These are phyloP conservation scores for Catostylus mosaicus DNA, from an alignment of 30 jellyfish, hydroid and myxozoan species.

Conservation along the genomic window DNA sequence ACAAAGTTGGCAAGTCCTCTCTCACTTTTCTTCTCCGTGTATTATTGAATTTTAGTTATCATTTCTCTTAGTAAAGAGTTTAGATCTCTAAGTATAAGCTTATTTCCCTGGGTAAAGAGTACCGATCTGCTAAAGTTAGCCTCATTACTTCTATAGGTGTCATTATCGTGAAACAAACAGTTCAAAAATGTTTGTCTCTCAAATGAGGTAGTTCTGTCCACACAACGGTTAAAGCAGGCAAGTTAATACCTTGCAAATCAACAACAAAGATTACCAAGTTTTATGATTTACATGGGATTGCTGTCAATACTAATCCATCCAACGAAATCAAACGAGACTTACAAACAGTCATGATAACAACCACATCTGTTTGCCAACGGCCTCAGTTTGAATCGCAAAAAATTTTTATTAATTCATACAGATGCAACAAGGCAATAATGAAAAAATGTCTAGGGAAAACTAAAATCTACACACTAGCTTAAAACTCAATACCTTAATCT, in stretches of 20 bases:
- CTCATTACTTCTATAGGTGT: too few species aligned
- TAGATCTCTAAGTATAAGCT: too few species aligned
- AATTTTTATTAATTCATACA: slow-evolving; percentile 35
- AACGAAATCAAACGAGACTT: background rate
- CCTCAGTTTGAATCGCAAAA: background rate
- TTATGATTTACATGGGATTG: background rate
- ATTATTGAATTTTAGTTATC: too few species aligned
- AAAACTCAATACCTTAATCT: slow-evolving; percentile 30
- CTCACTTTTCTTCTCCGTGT: too few species aligned
- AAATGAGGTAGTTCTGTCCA: too few species aligned
- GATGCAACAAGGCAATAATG: slow-evolving; percentile 11
- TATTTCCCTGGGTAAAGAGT: too few species aligned
- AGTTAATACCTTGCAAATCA: background rate
- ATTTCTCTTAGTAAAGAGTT: too few species aligned
- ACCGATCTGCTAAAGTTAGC: too few species aligned
- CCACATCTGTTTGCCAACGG: background rate
- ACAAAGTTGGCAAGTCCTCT: too few species aligned
- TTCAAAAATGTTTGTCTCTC: too few species aligned
- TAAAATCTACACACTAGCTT: slow-evolving; percentile 22
- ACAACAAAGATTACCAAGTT: background rate
- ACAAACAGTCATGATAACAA: background rate
- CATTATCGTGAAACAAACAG: too few species aligned
- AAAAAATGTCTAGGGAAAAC: slow-evolving; percentile 9
- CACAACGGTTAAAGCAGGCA: too few species aligned
- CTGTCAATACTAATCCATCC: background rate